Evolutionary conservation across 2,888 invertebrate genomes (phyloP), one percentile per base, ranked within the genome.

Genomic region (Amphiduros pacificus): DNA sequence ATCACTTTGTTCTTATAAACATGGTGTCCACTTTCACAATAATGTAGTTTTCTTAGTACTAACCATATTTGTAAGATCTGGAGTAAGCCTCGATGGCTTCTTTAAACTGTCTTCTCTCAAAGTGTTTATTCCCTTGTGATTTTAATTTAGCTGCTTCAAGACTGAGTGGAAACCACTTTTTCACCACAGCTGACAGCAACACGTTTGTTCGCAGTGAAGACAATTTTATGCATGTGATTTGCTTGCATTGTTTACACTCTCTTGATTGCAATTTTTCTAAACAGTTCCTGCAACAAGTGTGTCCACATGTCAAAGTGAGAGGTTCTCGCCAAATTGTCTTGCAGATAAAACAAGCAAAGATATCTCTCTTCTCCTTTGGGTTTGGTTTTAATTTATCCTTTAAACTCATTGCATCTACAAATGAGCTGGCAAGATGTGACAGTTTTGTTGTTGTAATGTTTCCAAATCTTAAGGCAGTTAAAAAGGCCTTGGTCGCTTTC

Each of bases 251-350:
- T 65, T 71, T 73, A 68, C 80, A 80, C 0, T 67, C 68, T 70
- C 75, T 74, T 5, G 72, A 62, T 36, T 67, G 66, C 63, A 71
- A 74, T 66, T 78, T 74, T 79, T 85, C 77, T 87, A 91, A 70
- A 73, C 84, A 84, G 57, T 74, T 76, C 59, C 77, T 73, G 71
- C 85, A 85, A 65, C 88, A 88, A 2, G 90, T 89, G 77, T 91
- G 91, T 24, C 92, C 92, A 80, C 91, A 91, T 48, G 84, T 81
- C 28, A 88, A 85, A 0, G 91, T 91, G 53, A 90, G 87, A 0
- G 91, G 91, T 31, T 86, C 83, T 26, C 69, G 66, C 20, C 83
- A 84, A 4, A 89, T 82, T 17, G 86, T 85, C 54, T 86, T 85
- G 82, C 90, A 91, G 50, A 85, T 74, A 2, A 85, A 84, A 76